A percentile compares a stretch with the other conserved stretches of the same genome.
These are phyloP conservation scores for Triplophysa yarkandensis DNA, from an alignment of 2,797 vertebrate genomes.

Conservation along the genomic window DNA sequence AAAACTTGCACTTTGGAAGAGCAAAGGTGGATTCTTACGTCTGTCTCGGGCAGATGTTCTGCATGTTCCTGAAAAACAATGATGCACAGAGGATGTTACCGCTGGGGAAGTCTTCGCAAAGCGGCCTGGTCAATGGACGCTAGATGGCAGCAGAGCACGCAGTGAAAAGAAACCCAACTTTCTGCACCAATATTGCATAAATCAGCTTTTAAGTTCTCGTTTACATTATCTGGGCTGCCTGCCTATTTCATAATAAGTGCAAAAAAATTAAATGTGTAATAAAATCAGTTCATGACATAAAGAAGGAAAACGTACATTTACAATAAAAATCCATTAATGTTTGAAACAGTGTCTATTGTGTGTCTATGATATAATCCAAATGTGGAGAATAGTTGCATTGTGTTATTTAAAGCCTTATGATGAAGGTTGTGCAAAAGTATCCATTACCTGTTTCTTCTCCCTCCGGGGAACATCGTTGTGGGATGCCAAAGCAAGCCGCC, in stretches of 20 bases:
- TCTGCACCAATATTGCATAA: background rate
- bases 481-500: conserved; percentile 60
- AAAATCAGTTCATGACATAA: too few species aligned
- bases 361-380: too few species aligned
- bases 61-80: conserved; percentile 79
- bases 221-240: background rate
- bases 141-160: conserved; percentile 61
- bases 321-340: too few species aligned
- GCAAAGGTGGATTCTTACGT: conserved; percentile 72
- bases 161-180: conserved; percentile 6
- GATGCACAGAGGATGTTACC: conserved; percentile 24
- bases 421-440: background rate
- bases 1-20: background rate
- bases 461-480: conserved; percentile 72
- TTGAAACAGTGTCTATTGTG: too few species aligned
- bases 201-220: background rate
- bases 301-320: too few species aligned
- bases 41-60: conserved; percentile 67
- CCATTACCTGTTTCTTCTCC: conserved; percentile 81
- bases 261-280: too few species aligned
- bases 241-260: background rate
- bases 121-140: conserved; percentile 39
- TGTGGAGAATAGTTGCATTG: too few species aligned
- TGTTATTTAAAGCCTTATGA: background rate
- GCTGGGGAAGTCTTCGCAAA: background rate